A percentile compares a stretch with the other conserved stretches of the same genome.
phyloP scores from a whole-genome alignment of 2,797 vertebrate genomes.

The Centropyge bicolor region DNA sequence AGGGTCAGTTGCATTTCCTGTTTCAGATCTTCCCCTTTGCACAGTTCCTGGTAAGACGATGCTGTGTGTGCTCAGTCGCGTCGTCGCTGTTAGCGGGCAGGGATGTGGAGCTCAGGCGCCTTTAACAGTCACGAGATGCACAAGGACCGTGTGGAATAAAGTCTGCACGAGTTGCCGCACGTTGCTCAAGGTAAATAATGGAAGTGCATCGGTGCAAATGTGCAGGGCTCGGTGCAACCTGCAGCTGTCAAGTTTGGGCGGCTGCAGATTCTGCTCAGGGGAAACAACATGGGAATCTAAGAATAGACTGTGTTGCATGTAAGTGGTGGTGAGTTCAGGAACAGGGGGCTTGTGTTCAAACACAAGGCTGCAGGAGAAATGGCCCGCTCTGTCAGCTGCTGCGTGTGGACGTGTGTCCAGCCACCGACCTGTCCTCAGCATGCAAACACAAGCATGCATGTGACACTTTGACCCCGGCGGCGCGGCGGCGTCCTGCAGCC shows the following conservation, averaged over 20 bases:
- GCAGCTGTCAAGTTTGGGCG: conserved; percentile 62
- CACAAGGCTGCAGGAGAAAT: neutral
- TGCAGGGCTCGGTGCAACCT: conserved; percentile 48
- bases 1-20: conserved; percentile 95
- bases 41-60: conserved; percentile 93
- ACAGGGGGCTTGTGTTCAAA: conserved; percentile 51
- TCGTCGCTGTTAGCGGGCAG: conserved; percentile 83
- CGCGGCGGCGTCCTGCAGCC: conserved; percentile 10
- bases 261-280: conserved; percentile 54
- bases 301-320: conserved; percentile 69
- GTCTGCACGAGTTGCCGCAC: conserved; percentile 59
- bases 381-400: conserved; percentile 53
- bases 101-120: conserved; percentile 77
- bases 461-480: conserved; percentile 49
- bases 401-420: conserved; percentile 49
- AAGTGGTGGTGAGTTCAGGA: conserved; percentile 58
- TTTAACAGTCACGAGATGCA: conserved; percentile 81
- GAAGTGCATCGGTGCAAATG: conserved; percentile 27
- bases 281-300: conserved; percentile 74
- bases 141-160: conserved; percentile 61
- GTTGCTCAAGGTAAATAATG: conserved; percentile 39
- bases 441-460: conserved; percentile 15
- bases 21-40: conserved; percentile 87
- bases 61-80: conserved; percentile 81
- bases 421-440: conserved; percentile 18